Conservation (phyloP, 1,140 invertebrate species). For the Venustaconcha ellipsiformis region DNA sequence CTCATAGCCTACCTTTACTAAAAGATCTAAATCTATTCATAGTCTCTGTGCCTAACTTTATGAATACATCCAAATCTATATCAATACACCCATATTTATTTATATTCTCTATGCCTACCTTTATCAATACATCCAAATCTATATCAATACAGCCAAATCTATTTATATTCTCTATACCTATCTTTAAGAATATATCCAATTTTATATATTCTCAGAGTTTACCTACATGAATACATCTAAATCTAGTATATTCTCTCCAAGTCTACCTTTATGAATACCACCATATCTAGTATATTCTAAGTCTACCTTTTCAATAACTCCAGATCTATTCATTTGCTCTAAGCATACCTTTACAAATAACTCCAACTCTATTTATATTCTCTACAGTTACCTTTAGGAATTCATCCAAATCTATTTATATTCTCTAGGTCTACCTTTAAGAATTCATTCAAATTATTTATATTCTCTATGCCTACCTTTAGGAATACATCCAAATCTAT, state of each 20-base stretch:
- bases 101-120: slow-evolving; percentile 33
- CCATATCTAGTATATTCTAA: too few species aligned
- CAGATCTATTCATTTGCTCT: too few species aligned
- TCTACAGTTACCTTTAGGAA: too few species aligned
- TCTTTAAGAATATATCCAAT: slow-evolving; percentile 7
- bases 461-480: slow-evolving; percentile 72
- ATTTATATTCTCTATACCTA: slow-evolving; percentile 24
- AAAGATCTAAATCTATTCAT: too few species aligned
- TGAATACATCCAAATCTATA: too few species aligned
- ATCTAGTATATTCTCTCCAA: too few species aligned
- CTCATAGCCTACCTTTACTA: too few species aligned
- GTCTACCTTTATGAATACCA: too few species aligned
- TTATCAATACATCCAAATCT: background rate
- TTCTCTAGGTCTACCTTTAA: slow-evolving; percentile 31
- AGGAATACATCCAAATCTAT: slow-evolving; percentile 97
- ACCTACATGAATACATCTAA: slow-evolving; percentile 65
- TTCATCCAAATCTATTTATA: background rate
- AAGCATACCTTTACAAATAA: too few species aligned
- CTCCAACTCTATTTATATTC: too few species aligned
- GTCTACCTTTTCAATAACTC: too few species aligned
- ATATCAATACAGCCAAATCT: background rate
- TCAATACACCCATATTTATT: background rate
- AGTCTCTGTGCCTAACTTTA: too few species aligned
- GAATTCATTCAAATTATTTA: background rate
- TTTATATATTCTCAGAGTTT: slow-evolving; percentile 4